Evolutionary conservation across 2,113 vertebrate genomes (phyloP).

Genomic region (Ciconia boyciana): DNA sequence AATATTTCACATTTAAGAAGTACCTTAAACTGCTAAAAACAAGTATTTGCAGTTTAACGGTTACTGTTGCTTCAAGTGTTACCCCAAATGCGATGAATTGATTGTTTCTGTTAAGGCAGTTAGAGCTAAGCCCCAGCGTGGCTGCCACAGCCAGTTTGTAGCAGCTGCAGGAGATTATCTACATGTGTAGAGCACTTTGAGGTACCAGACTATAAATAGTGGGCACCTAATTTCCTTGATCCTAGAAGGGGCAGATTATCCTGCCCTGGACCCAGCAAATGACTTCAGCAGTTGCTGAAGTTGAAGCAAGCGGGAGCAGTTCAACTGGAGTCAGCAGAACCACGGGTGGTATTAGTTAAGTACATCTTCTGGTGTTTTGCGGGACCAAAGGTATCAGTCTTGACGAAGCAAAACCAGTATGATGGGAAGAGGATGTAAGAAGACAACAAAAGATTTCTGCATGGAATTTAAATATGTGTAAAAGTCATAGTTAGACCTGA

Average conservation of each 20-base stretch:
- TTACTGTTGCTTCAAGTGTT: background rate
- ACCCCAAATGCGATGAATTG: background rate
- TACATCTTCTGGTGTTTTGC: background rate
- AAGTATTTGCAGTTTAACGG: background rate
- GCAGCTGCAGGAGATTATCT: background rate
- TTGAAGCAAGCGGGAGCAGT: background rate
- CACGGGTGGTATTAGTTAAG: accelerated
- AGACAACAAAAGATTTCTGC: background rate
- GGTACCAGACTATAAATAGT: background rate
- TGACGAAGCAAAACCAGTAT: background rate
- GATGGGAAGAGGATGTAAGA: background rate
- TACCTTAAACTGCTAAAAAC: background rate
- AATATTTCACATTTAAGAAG: background rate
- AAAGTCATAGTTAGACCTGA: background rate
- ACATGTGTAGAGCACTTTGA: background rate
- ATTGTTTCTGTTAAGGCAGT: background rate
- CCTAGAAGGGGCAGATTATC: background rate
- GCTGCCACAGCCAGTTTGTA: background rate
- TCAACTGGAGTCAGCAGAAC: background rate
- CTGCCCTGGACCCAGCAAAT: background rate
- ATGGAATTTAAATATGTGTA: background rate
- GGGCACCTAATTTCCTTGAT: background rate
- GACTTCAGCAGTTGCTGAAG: background rate
- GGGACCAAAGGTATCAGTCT: background rate
- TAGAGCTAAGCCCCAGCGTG: background rate